Conservation (phyloP, 2,888 invertebrate genomes). For the Cinara cedri region DNA sequence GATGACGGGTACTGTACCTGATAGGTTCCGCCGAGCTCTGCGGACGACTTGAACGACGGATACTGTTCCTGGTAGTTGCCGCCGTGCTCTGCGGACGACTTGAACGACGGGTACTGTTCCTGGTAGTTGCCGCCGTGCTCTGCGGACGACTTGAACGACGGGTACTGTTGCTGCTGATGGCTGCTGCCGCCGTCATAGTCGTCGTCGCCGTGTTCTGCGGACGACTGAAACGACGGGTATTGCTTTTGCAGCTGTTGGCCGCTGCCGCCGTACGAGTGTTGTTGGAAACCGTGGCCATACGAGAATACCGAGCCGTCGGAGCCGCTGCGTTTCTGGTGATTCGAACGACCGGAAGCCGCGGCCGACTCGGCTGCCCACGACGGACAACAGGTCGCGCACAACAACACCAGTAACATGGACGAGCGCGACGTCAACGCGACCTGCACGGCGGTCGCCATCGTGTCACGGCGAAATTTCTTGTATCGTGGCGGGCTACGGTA, state of each 20-base stretch:
- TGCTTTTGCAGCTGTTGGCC: slow-evolving; percentile 61
- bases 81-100: too few species aligned
- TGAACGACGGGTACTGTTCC: too few species aligned
- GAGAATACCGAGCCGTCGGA: background rate
- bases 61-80: too few species aligned
- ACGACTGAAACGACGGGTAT: slow-evolving; percentile 58
- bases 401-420: background rate
- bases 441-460: background rate
- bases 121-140: too few species aligned
- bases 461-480: background rate
- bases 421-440: background rate
- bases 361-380: background rate
- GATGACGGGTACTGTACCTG: too few species aligned
- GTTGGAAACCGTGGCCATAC: background rate
- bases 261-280: background rate
- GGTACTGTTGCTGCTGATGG: background rate
- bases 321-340: background rate
- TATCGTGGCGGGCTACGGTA: too few species aligned
- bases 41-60: too few species aligned
- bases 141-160: too few species aligned
- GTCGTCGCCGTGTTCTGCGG: background rate
- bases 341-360: background rate
- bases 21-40: too few species aligned
- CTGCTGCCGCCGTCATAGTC: background rate
- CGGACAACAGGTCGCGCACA: slow-evolving; percentile 1